These are phyloP conservation scores for Leptarthrus brevirostris DNA, from an alignment of 2,888 invertebrate species.

Conservation along the genomic window DNA sequence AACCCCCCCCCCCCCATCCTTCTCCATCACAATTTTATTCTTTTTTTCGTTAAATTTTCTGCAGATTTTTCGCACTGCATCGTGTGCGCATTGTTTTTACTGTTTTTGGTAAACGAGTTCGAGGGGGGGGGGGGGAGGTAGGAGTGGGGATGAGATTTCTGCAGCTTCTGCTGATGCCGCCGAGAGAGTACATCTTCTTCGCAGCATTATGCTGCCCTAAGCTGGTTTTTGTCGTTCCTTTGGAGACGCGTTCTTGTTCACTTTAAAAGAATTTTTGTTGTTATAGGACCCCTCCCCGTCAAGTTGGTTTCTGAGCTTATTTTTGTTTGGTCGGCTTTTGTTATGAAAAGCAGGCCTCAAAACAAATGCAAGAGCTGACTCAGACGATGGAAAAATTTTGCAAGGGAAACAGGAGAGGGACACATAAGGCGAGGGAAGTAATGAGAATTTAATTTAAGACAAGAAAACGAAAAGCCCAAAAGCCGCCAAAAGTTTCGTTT, in stretches of 20 bases:
- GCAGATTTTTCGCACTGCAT: not conserved
- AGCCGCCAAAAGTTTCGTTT: not conserved
- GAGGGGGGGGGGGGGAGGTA: no score
- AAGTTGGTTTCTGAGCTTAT: not conserved
- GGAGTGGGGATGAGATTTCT: no score
- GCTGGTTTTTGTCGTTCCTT: not conserved
- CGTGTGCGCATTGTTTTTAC: not conserved
- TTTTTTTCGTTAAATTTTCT: not conserved
- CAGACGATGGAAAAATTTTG: no score
- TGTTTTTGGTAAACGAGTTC: no score
- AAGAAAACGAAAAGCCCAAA: not conserved
- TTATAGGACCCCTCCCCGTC: not conserved
- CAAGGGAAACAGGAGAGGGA: not conserved
- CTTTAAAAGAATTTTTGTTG: not conserved
- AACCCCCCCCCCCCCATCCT: no score
- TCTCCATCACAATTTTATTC: no score
- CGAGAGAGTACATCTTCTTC: not conserved
- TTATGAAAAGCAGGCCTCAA: conserved; percentile 9
- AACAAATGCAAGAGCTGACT: not conserved
- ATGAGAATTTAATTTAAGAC: conserved; percentile 16
- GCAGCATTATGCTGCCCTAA: conserved; percentile 6
- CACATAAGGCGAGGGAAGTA: not conserved
- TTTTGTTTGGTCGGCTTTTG: not conserved
- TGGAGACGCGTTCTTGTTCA: conserved; percentile 8
- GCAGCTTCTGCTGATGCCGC: not conserved